phyloP scores from a whole-genome alignment of 2,113 vertebrate species.

The Trichechus manatus region DNA sequence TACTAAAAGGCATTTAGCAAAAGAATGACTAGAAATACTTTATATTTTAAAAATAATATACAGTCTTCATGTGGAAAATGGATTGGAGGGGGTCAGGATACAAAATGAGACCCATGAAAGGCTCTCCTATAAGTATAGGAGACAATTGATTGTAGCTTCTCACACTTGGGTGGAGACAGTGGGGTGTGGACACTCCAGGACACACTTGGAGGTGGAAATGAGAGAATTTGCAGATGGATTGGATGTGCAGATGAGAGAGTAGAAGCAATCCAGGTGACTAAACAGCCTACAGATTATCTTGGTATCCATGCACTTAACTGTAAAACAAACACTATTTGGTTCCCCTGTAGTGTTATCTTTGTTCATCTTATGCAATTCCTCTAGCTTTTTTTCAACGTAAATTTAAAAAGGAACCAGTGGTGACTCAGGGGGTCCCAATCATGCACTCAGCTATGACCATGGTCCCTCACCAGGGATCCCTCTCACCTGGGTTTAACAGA shows the following conservation, averaged over 20 bases:
- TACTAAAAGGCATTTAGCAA: not conserved
- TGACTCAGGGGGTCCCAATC: not conserved
- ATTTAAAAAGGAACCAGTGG: not conserved
- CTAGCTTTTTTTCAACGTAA: conserved; percentile 21
- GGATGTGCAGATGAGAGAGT: not conserved
- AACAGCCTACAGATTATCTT: not conserved
- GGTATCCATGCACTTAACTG: not conserved
- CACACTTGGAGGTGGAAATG: not conserved
- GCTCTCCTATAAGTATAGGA: not conserved
- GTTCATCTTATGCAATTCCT: not conserved
- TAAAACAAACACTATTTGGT: not conserved
- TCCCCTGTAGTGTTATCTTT: not conserved
- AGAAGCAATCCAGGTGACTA: not conserved
- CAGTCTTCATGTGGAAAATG: not conserved
- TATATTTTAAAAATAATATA: not conserved
- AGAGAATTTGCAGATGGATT: not conserved
- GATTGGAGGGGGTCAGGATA: not conserved
- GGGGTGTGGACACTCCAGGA: not conserved
- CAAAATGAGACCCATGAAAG: not conserved
- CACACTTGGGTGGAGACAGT: not conserved
- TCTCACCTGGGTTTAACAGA: not conserved
- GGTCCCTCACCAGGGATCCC: not conserved
- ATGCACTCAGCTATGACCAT: not conserved
- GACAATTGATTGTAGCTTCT: not conserved
- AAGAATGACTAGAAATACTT: not conserved